These are phyloP conservation scores for Catamblyrhynchus diadema DNA, from an alignment of 2,797 vertebrate species.

Conservation along the genomic window DNA sequence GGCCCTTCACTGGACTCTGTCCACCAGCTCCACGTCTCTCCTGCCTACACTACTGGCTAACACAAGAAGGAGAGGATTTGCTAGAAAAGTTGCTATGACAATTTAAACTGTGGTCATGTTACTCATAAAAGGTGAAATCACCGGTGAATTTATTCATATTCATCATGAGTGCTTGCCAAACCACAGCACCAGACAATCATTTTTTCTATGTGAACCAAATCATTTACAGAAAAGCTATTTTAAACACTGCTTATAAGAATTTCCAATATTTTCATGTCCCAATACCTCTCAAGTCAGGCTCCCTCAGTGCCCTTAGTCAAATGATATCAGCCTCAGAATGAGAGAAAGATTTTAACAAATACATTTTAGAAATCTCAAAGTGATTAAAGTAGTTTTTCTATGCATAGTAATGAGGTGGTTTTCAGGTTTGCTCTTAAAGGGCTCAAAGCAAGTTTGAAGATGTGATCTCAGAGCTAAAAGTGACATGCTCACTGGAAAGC, in stretches of 20 bases:
- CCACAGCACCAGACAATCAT: slow-evolving; percentile 36
- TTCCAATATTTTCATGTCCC: slow-evolving; percentile 65
- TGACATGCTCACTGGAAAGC: background rate
- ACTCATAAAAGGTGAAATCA: slow-evolving; percentile 39
- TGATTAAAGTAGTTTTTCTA: slow-evolving; percentile 69
- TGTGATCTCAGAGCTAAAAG: slow-evolving; percentile 48
- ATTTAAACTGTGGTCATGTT: background rate
- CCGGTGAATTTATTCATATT: slow-evolving; percentile 50
- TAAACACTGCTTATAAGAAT: slow-evolving; percentile 66
- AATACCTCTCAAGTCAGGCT: slow-evolving; percentile 57
- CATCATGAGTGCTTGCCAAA: slow-evolving; percentile 42
- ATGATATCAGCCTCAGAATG: slow-evolving; percentile 58
- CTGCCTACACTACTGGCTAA: background rate
- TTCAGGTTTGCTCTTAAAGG: slow-evolving; percentile 65
- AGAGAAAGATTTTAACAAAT: slow-evolving; percentile 68
- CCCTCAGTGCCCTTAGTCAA: slow-evolving; percentile 59
- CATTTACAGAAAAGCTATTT: slow-evolving; percentile 66
- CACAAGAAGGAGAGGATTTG: background rate
- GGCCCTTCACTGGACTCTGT: background rate
- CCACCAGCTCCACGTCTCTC: background rate
- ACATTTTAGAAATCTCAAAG: slow-evolving; percentile 69
- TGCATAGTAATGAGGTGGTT: slow-evolving; percentile 67
- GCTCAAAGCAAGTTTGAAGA: slow-evolving; percentile 50
- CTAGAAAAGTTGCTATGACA: background rate
- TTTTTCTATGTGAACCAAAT: slow-evolving; percentile 49